Evolutionary conservation across 2,797 vertebrate genomes (phyloP), one percentile per base, ranked within the genome.

Genomic region (Lateolabrax maculatus): DNA sequence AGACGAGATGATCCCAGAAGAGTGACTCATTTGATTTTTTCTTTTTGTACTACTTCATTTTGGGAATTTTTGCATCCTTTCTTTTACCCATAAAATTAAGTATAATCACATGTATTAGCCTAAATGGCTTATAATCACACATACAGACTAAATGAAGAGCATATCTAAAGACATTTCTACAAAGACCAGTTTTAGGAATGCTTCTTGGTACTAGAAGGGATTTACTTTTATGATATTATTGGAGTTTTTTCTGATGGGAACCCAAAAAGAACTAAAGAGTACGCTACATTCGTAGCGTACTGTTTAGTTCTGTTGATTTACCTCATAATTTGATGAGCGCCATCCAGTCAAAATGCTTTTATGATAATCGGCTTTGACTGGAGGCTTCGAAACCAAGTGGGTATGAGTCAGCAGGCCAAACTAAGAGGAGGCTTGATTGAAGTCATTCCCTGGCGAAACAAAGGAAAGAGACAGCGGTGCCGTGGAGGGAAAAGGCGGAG

Each of bases 321-420:
- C 25, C 31, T 23, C 43, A 56, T 51, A 65, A 27, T 62, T 49
- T 34, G 36, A 53, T 19, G 19, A 31, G 37, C 37, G 48, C 51
- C 60, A 67, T 69, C 34, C 41, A 65, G 56, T 52, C 60, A n/a
- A 37, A 68, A 18, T 31, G 23, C 1, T 61, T 74, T 56, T 6
- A 36, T 43, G 44, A 16, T 49, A 55, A 67, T 73, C 37, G 68
- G 34, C 31, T 51, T 27, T 56, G 56, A 79, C 64, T 60, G 64
- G 21, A 19, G 41, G 43, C 53, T 64, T 73, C 23, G 21, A 74
- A 36, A 71, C 41, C 49, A 41, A 21, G 57, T 60, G 21, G 31
- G 27, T 53, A 48, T 68, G 69, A 79, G 48, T 79, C 71, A 81
- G 57, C 53, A 15, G 71, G 62, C 34, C 53, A 58, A n/a, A 71